phyloP scores from a whole-genome alignment of 53 echinoderm and acorn worm species.

The Arbacia lixula region DNA sequence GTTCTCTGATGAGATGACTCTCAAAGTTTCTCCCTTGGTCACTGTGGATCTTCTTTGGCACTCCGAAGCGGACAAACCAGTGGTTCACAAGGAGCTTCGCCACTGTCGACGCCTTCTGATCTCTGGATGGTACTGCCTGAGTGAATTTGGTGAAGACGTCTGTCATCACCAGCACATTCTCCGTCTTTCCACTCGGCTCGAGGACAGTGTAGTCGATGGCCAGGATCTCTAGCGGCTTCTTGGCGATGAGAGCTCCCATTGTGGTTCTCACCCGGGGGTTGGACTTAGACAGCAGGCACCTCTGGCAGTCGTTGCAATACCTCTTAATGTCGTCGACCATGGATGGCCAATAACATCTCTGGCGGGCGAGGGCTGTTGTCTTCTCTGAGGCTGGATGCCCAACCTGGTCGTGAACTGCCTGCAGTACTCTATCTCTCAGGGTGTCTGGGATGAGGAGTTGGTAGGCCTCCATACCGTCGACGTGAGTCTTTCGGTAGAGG shows the following conservation, averaged over 20 bases:
- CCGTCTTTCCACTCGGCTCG: no score
- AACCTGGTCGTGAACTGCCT: conserved; percentile 9
- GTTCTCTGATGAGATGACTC: conserved; percentile 58
- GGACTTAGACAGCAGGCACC: conserved; percentile 57
- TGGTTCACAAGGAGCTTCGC: conserved; percentile 66
- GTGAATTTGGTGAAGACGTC: conserved; percentile 79
- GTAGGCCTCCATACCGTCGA: no score
- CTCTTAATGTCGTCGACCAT: conserved; percentile 4
- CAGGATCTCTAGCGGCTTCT: no score
- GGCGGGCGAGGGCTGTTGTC: no score
- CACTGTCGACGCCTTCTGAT: conserved; percentile 72
- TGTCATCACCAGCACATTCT: conserved; percentile 70
- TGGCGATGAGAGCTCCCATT: no score
- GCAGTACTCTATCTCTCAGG: no score
- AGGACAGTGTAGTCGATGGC: no score
- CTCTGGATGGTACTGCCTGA: conserved; percentile 64
- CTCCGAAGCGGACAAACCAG: conserved; percentile 78
- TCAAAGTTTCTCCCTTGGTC: conserved; percentile 89
- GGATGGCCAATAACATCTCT: no score
- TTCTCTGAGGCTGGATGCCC: no score
- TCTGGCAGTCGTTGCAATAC: conserved; percentile 3
- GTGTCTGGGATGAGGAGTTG: no score
- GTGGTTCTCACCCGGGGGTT: conserved; percentile 51
- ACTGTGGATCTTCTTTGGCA: conserved; percentile 69
- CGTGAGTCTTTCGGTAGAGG: no score